A percentile compares a stretch with the other conserved stretches of the same genome.
Conservation (phyloP, 2,113 vertebrate species). For the Rhagologus leucostigma region DNA sequence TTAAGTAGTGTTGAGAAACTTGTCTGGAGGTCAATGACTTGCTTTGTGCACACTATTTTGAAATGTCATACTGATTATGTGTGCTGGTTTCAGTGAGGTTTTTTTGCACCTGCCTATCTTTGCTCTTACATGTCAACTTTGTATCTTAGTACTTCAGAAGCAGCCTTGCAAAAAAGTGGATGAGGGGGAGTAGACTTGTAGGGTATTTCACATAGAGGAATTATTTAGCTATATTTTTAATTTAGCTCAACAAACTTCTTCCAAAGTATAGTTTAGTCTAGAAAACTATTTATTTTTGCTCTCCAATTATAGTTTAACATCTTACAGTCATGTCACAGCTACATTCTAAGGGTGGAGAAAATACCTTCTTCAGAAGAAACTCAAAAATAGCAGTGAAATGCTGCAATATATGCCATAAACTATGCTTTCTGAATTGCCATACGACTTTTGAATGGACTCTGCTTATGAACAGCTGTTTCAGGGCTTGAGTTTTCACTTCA, state of each 20-base stretch:
- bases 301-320: not conserved
- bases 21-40: not conserved
- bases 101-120: not conserved
- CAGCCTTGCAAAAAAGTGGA: constrained; percentile 88
- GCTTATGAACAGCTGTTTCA: not conserved
- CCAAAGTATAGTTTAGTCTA: not conserved
- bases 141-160: constrained; percentile 82
- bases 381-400: not conserved
- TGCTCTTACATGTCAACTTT: not conserved
- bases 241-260: not conserved
- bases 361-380: not conserved
- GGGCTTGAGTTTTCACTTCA: not conserved
- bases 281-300: not conserved
- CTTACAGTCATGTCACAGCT: not conserved
- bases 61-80: not conserved
- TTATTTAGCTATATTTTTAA: not conserved
- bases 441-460: not conserved
- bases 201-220: not conserved
- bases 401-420: not conserved
- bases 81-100: not conserved
- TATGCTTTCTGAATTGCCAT: not conserved
- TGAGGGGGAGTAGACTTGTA: constrained; percentile 84
- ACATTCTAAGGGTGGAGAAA: not conserved
- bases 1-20: not conserved
- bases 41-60: not conserved